Evolutionary conservation across 2,797 vertebrate genomes (phyloP), one percentile per base, ranked within the genome.

Genomic region (Myiotriccus ornatus): DNA sequence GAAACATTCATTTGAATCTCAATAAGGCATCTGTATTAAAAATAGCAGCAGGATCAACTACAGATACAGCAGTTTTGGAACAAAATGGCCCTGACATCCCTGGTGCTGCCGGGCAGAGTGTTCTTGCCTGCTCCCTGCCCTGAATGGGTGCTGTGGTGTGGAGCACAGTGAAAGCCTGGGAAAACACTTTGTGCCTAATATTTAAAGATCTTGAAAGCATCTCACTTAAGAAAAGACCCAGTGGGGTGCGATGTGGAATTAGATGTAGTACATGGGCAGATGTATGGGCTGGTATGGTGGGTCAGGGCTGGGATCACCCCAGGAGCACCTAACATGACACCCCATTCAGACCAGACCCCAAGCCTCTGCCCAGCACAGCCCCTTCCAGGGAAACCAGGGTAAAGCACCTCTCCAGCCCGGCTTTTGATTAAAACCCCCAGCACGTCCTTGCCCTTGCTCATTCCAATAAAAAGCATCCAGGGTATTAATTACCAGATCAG

Each of bases 1-100:
- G 95, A 97, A 97, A 97, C 90, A 87, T 96, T 96, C 92, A 96
- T 97, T 96, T 97, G 97, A 97, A 97, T 97, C 96, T 97, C 97
- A 97, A 97, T 96, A 94, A 97, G 94, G 90, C 95, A 95, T 89
- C 95, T 73, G 71, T 86, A 64, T 95, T 97, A 97, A 97, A 98
- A 96, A 97, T 94, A 98, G 97, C 97, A 95, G 89, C 35, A 46
- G 90, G 93, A 95, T 92, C 78, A 67, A 84, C 35, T 62, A 52
- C 64, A 91, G 89, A 82, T 77, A 62, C 67, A 83, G 77, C 75
- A 47, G 47, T 50, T 94, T 89, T 19, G 59, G 87, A 94, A 92
- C 8, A 8, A 67, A 85, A 64, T 1, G 1, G 55, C 52, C 52
- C 76, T 24, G 10, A 20, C 9, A 22, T 77, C 67, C 84, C 80